A percentile compares a stretch with the other conserved stretches of the same genome.
Conservation (phyloP, 2,113 vertebrate genomes). For the Pelodiscus sinensis region DNA sequence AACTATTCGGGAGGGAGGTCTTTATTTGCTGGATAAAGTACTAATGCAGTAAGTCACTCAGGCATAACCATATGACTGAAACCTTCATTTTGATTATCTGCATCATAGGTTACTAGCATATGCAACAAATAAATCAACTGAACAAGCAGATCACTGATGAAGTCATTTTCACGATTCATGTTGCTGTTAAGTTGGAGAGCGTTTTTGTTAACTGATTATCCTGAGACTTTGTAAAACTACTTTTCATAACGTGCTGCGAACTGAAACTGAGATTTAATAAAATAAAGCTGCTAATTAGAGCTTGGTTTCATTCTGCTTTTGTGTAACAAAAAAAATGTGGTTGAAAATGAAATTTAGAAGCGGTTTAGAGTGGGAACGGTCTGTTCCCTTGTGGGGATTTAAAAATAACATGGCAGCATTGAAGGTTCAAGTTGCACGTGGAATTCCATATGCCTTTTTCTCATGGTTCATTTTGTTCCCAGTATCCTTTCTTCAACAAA, state of each 20-base stretch:
- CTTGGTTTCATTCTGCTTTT: neutral
- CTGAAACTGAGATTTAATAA: neutral
- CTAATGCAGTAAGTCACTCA: neutral
- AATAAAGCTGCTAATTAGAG: neutral
- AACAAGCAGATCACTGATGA: conserved; percentile 37
- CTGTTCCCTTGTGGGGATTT: neutral
- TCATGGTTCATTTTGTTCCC: neutral
- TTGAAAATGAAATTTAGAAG: neutral
- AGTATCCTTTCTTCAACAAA: neutral
- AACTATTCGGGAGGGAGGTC: conserved; percentile 14
- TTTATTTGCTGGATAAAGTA: conserved; percentile 18
- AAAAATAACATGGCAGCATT: neutral
- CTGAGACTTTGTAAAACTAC: conserved; percentile 12
- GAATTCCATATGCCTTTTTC: neutral
- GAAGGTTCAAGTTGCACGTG: fast-evolving
- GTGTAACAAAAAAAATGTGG: neutral
- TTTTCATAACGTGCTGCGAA: conserved; percentile 50
- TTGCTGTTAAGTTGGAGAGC: conserved; percentile 9
- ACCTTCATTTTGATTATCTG: neutral
- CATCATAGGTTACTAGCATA: neutral
- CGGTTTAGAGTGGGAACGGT: neutral
- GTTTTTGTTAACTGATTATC: conserved; percentile 32
- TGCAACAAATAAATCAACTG: neutral
- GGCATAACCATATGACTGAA: conserved; percentile 16
- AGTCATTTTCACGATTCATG: conserved; percentile 31